Percentiles rank a stretch among this genome's conserved stretches.
phyloP scores from a whole-genome alignment of 2,113 vertebrate genomes.

The Lamprologus sp. region DNA sequence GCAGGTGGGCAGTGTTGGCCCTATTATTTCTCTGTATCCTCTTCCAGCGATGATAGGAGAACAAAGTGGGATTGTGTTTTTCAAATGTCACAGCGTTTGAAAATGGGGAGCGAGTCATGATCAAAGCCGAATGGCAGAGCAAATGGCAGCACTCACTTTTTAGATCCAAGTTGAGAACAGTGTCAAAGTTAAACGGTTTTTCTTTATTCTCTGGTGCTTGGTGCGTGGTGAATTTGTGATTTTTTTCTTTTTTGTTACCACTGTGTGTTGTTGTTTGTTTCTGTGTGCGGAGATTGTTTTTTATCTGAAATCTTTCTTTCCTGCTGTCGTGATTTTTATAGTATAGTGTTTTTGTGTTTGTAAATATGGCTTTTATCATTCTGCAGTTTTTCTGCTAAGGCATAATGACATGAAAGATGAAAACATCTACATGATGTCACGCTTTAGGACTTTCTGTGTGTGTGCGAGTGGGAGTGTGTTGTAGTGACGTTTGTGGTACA shows the following conservation, averaged over 20 bases:
- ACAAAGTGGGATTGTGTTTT: constrained; percentile 42
- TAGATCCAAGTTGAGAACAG: constrained; percentile 21
- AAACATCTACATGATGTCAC: background rate
- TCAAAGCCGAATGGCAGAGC: constrained; percentile 33
- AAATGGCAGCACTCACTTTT: constrained; percentile 37
- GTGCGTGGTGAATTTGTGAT: background rate
- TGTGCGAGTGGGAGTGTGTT: background rate
- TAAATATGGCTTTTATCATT: background rate
- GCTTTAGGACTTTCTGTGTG: background rate
- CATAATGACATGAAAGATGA: background rate
- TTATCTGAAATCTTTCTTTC: background rate
- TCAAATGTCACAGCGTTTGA: constrained; percentile 45
- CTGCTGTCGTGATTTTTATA: background rate
- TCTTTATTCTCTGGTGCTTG: background rate
- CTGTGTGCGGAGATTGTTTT: background rate
- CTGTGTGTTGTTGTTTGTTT: background rate
- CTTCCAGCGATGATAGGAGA: constrained; percentile 30
- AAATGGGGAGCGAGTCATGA: constrained; percentile 35
- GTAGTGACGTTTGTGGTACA: background rate
- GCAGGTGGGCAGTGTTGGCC: constrained; percentile 27
- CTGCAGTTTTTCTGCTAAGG: background rate
- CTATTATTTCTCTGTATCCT: constrained; percentile 42
- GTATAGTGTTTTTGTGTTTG: background rate
- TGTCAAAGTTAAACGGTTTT: constrained; percentile 40
- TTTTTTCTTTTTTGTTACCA: background rate